Conservation (phyloP, 2,797 vertebrate species). For the Rhabdophis nuchalis region DNA sequence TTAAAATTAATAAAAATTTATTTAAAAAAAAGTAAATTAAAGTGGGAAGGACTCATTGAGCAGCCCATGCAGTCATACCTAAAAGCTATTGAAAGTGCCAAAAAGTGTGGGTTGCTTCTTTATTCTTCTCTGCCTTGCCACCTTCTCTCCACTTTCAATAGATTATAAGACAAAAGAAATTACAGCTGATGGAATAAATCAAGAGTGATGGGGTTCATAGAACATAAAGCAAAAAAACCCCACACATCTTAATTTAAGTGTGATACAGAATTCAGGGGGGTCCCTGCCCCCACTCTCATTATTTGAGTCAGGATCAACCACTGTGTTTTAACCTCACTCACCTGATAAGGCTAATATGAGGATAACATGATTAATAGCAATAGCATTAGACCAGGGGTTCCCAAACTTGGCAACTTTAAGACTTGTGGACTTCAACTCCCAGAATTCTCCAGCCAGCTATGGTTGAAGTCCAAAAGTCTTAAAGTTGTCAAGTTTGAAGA, state of each 20-base stretch:
- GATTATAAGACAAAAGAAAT: neutral
- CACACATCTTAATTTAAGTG: neutral
- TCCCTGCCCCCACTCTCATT: neutral
- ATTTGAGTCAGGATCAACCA: neutral
- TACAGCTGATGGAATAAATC: neutral
- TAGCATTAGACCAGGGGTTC: no score
- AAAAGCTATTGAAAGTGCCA: neutral
- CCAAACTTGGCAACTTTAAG: no score
- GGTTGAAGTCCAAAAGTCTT: no score
- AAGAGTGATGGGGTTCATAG: neutral
- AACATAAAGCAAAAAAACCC: neutral
- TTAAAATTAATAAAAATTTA: no score
- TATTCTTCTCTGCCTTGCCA: neutral
- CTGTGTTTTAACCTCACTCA: neutral
- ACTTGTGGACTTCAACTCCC: no score
- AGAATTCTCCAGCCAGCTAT: no score
- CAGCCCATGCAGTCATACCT: neutral
- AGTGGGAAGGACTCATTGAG: neutral
- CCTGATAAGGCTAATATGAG: neutral
- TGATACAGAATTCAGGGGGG: neutral
- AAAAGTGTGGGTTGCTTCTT: neutral
- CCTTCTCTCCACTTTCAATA: neutral
- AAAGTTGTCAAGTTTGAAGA: no score
- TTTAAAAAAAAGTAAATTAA: no score
- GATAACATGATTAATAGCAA: neutral